Percentiles rank a stretch among this genome's conserved stretches.
phyloP scores from a whole-genome alignment of 2,888 invertebrate genomes.

The Tenodera sinensis region DNA sequence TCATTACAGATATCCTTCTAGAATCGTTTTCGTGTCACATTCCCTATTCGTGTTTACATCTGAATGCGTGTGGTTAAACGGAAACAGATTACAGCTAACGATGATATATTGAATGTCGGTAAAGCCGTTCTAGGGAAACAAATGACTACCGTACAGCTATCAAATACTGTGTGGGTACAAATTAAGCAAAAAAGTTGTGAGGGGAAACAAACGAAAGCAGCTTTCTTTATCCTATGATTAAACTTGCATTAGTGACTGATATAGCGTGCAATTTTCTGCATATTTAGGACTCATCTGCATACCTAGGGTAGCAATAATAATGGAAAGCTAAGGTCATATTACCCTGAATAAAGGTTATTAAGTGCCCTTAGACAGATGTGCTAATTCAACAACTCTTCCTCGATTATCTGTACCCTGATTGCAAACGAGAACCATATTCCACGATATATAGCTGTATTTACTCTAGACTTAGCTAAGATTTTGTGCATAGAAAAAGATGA shows the following conservation, averaged over 20 bases:
- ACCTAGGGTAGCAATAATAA: neutral
- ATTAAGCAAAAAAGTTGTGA: neutral
- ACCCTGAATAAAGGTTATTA: too few relatives aligned
- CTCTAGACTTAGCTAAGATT: too few relatives aligned
- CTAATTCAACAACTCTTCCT: too few relatives aligned
- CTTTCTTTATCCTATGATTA: neutral
- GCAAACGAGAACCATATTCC: too few relatives aligned
- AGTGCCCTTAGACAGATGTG: too few relatives aligned
- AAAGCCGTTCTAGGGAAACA: neutral
- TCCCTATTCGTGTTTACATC: neutral
- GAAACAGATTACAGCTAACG: neutral
- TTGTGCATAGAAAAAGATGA: too few relatives aligned
- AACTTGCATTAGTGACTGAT: neutral
- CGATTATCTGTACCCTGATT: too few relatives aligned
- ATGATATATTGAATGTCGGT: neutral
- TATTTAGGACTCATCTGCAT: neutral
- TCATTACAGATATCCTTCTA: neutral
- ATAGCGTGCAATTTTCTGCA: too few relatives aligned
- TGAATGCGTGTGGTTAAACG: neutral
- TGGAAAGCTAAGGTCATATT: neutral
- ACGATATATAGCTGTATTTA: too few relatives aligned
- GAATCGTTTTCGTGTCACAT: neutral
- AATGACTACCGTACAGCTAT: neutral
- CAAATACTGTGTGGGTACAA: neutral
- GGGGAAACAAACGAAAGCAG: neutral